Conservation (phyloP, 2,888 invertebrate species). For the Neoitamus cyanurus region DNA sequence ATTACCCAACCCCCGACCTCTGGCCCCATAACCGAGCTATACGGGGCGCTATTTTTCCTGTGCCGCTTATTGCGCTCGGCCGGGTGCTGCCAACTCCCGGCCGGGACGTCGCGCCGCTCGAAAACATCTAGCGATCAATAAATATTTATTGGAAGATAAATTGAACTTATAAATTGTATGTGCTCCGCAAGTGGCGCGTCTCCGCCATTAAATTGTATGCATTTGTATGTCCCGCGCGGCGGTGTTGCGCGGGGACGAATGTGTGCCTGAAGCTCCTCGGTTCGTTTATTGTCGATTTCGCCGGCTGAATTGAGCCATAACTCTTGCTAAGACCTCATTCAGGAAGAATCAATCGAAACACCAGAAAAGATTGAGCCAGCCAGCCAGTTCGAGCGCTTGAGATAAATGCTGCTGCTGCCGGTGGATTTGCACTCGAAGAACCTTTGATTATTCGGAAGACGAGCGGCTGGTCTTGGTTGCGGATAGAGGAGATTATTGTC, state of each 20-base stretch:
- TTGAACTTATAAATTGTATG: conserved; percentile 45
- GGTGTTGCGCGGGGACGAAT: background rate
- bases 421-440: conserved; percentile 26
- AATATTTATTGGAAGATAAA: conserved; percentile 45
- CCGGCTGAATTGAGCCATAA: conserved; percentile 35
- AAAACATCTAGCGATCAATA: conserved; percentile 44
- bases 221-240: background rate
- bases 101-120: background rate
- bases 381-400: background rate
- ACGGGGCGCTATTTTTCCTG: background rate
- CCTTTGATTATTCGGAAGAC: conserved; percentile 14
- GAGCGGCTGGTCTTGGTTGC: background rate
- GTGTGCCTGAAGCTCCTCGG: background rate
- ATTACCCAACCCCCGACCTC: background rate
- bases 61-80: background rate
- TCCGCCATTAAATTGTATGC: conserved; percentile 1
- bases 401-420: background rate
- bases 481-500: background rate
- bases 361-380: conserved; percentile 17
- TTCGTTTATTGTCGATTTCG: conserved; percentile 27
- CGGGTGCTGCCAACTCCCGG: background rate
- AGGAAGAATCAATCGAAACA: conserved; percentile 42
- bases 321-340: conserved; percentile 31
- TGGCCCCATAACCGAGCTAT: background rate
- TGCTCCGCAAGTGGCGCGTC: background rate